These are phyloP conservation scores for Urocolius indicus DNA, from an alignment of 2,113 vertebrate species.

Conservation along the genomic window DNA sequence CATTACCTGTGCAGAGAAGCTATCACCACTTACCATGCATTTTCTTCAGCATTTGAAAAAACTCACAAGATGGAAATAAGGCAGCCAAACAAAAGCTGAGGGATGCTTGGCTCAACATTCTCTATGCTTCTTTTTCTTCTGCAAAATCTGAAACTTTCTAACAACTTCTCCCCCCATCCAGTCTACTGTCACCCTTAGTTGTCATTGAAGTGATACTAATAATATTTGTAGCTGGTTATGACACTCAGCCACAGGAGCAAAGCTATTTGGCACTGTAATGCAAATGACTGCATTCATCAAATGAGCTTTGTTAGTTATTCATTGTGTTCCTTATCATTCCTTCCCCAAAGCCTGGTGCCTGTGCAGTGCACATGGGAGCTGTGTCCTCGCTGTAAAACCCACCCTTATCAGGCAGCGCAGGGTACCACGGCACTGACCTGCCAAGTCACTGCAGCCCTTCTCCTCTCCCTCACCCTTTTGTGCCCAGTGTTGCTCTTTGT, in stretches of 20 bases:
- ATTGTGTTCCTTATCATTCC: conserved; percentile 84
- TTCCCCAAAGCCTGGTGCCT: conserved; percentile 60
- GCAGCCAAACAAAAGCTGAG: neutral
- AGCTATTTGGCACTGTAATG: conserved; percentile 79
- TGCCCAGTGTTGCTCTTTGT: conserved; percentile 73
- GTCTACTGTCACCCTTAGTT: conserved; percentile 1
- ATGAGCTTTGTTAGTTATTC: conserved; percentile 83
- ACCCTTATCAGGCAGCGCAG: conserved; percentile 86
- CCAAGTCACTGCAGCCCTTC: conserved; percentile 70
- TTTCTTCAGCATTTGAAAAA: neutral
- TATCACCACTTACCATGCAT: neutral
- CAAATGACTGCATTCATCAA: conserved; percentile 81
- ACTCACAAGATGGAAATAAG: neutral
- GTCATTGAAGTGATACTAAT: conserved; percentile 51
- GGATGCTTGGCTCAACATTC: neutral
- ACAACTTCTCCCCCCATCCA: neutral
- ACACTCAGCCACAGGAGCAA: conserved; percentile 58
- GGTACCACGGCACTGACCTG: conserved; percentile 80
- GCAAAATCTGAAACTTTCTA: conserved; percentile 1
- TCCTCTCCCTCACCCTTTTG: conserved; percentile 72
- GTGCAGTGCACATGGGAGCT: conserved; percentile 59
- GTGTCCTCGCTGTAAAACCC: conserved; percentile 78
- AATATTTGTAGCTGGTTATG: conserved; percentile 55
- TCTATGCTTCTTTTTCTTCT: neutral
- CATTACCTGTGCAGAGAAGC: neutral